A percentile compares a stretch with the other conserved stretches of the same genome.
Evolutionary conservation across 2,797 vertebrate genomes (phyloP).

Genomic region (Melanitta fusca): DNA sequence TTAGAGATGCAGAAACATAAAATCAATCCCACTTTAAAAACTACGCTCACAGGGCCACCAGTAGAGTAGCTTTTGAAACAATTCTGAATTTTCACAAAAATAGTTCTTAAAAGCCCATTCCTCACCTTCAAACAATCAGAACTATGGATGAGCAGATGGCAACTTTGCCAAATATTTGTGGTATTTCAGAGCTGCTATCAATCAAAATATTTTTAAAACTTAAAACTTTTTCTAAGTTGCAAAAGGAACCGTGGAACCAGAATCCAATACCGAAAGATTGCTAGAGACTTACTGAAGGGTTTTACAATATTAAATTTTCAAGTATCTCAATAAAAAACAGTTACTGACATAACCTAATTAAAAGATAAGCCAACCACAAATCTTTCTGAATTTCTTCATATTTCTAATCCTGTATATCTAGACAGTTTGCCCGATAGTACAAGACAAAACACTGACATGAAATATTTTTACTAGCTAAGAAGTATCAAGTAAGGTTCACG

Average conservation of each 20-base stretch:
- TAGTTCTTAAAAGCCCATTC: background rate
- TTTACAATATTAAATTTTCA: background rate
- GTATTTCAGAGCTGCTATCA: background rate
- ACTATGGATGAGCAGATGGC: background rate
- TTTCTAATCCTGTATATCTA: background rate
- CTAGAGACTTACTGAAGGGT: background rate
- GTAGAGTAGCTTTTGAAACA: background rate
- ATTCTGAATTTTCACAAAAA: background rate
- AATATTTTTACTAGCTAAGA: background rate
- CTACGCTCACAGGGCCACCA: background rate
- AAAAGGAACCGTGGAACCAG: background rate
- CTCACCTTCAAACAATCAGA: background rate
- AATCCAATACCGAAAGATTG: background rate
- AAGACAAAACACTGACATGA: accelerated
- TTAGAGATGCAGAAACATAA: background rate
- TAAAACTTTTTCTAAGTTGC: background rate
- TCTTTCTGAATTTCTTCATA: background rate
- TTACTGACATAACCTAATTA: background rate
- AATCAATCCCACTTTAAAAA: background rate
- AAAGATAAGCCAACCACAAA: background rate
- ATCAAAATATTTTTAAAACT: background rate
- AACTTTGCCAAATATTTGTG: background rate
- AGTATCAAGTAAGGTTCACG: background rate
- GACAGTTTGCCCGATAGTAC: background rate
- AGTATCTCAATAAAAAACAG: background rate